Evolutionary conservation across 2,888 invertebrate genomes (phyloP).

Genomic region (Biston stratarius): DNA sequence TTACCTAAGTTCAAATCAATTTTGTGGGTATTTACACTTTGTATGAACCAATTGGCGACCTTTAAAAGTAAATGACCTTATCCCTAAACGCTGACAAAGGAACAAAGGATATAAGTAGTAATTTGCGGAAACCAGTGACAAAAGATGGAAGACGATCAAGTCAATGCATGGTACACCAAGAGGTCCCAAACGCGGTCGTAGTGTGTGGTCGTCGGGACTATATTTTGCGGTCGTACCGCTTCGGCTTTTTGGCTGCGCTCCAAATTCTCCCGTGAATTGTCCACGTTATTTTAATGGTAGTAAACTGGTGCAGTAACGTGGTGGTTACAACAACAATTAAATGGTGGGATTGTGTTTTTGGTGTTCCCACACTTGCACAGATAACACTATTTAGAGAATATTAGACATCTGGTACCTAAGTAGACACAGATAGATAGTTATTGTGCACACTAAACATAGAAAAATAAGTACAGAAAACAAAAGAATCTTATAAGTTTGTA

Average conservation of each 20-base stretch:
- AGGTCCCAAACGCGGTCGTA: constrained; percentile 27
- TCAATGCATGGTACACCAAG: constrained; percentile 17
- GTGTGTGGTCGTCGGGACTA: constrained; percentile 27
- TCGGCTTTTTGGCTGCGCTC: constrained; percentile 28
- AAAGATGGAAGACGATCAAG: constrained; percentile 16
- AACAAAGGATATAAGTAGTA: not conserved
- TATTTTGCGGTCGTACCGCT: constrained; percentile 28
- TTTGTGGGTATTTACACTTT: no score
- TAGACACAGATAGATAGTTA: no score
- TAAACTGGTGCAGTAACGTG: constrained; percentile 27
- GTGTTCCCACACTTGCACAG: constrained; percentile 8
- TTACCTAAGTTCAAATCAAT: no score
- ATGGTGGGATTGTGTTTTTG: constrained; percentile 5
- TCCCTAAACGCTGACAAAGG: constrained; percentile 7
- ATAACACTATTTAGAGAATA: not conserved
- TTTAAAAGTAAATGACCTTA: no score
- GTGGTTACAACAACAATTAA: constrained; percentile 24
- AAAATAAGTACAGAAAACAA: no score
- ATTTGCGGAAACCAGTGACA: constrained; percentile 21
- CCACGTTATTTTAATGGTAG: constrained; percentile 28
- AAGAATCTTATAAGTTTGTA: no score
- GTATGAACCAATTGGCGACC: no score
- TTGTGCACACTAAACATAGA: no score
- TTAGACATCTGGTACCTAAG: not conserved
- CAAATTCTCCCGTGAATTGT: constrained; percentile 24